Base-by-base conservation (phyloP, 2,888 invertebrate species). In the Chydorus sphaericus region DNA sequence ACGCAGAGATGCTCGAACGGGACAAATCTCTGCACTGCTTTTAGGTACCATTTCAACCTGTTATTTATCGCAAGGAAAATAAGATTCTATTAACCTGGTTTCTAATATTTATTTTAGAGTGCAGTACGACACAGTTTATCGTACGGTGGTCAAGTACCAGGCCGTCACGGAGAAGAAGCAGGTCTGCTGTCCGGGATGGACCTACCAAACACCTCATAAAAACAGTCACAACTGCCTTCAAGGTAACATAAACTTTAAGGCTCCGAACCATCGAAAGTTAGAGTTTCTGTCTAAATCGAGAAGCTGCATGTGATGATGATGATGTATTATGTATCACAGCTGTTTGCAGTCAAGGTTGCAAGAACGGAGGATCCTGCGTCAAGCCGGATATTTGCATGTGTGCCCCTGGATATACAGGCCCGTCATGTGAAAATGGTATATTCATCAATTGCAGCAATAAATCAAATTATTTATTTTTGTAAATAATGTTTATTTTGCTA, bases 111-210 rank as follows among this genome's bases (percentile, higher is more conserved):
- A 33, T 48, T 65, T 37, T 58, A 76, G 77, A 61, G 64, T 77
- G 60, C 71, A 74, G 18, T 75, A 76, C 63, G 76, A 77, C 63
- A 73, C 70, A 54, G 70, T 73, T 10, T 74, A 73, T 64, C 70
- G 74, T 60, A 75, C 75, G 58, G 72, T 76, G 4, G 61, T 66
- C 31, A 67, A 66, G 53, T 65, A 66, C 54, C 70, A 71, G 65
- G 66, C 70, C 38, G 70, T 71, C 23, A 72, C 72, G 60, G 73
- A 75, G 62, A 68, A 73, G 55, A 66, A 68, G 54, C 75, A 73
- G 62, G 67, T 70, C 28, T 80, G 80, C 65, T 80, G 80, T 65
- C 75, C 77, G 2, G 80, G 80, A 56, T 80, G 80, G 80, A 71
- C 70, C 31, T 75, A 77, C 63, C n/a, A n/a, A n/a, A n/a, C n/a